These are phyloP conservation scores for Zophobas atratus DNA, from an alignment of 1,140 invertebrate genomes.

Conservation along the genomic window DNA sequence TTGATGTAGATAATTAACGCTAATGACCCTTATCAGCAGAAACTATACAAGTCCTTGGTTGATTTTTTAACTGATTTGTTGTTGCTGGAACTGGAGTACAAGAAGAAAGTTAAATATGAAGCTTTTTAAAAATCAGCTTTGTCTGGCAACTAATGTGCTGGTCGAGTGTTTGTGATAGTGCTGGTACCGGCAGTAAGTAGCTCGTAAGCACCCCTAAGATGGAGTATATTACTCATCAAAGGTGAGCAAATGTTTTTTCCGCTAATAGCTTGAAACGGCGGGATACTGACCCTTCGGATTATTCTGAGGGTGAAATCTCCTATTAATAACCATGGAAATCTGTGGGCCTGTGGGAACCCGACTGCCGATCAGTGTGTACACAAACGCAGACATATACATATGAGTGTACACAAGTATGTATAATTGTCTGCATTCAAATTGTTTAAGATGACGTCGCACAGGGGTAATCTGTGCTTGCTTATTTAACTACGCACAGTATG, in stretches of 20 bases:
- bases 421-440: slow-evolving; percentile 17
- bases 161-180: slow-evolving; percentile 5
- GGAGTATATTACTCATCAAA: slow-evolving; percentile 45
- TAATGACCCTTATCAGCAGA: no score
- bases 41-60: no score
- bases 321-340: slow-evolving; percentile 40
- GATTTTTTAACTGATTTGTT: no score
- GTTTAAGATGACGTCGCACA: slow-evolving; percentile 24
- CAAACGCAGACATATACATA: not conserved
- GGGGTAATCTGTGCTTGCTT: slow-evolving; percentile 39
- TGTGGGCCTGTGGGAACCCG: slow-evolving; percentile 16
- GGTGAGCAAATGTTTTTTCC: slow-evolving; percentile 44
- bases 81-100: no score
- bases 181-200: slow-evolving; percentile 46
- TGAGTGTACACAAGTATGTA: not conserved
- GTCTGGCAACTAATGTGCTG: no score
- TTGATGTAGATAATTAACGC: no score
- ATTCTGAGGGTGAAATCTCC: slow-evolving; percentile 35
- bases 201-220: slow-evolving; percentile 40
- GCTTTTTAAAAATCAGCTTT: no score
- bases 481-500: slow-evolving; percentile 22
- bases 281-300: slow-evolving; percentile 46
- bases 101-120: no score
- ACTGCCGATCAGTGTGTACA: not conserved
- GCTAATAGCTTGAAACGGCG: slow-evolving; percentile 37